Conservation (phyloP, 2,797 vertebrate species). For the Catamblyrhynchus diadema region DNA sequence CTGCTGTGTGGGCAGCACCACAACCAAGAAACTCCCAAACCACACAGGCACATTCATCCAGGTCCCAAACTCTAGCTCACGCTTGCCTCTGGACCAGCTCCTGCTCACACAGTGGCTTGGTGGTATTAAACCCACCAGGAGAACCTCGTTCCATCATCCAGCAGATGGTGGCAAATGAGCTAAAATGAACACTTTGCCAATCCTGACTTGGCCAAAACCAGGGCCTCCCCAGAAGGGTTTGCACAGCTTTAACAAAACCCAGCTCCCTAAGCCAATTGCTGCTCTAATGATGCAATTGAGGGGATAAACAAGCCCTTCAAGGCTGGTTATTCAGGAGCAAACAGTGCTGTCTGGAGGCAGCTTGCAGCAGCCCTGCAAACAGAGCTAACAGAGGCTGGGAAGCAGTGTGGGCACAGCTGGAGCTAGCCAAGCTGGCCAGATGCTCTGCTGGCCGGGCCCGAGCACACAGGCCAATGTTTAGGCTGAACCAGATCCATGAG, state of each 20-base stretch:
- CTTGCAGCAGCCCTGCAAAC: not conserved
- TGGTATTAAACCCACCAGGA: not conserved
- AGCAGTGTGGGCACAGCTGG: not conserved
- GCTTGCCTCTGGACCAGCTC: not conserved
- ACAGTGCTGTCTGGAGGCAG: conserved; percentile 14
- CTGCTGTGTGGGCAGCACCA: not conserved
- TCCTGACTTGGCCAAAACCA: conserved; percentile 11
- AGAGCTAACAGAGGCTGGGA: not conserved
- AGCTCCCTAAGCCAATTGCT: conserved; percentile 26
- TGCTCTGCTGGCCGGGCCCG: not conserved
- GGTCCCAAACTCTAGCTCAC: not conserved
- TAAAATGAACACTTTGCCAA: conserved; percentile 2
- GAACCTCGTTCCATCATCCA: not conserved
- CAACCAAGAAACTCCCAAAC: not conserved
- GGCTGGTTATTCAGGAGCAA: conserved; percentile 27
- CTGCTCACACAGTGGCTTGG: fast-evolving
- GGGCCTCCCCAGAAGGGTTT: conserved; percentile 13
- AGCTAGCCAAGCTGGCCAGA: not conserved
- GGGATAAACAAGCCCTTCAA: conserved; percentile 49
- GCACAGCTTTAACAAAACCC: conserved; percentile 22
- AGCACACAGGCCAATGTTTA: not conserved
- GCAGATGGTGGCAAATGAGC: not conserved
- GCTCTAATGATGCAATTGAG: conserved; percentile 38
- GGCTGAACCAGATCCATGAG: not conserved
- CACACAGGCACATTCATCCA: not conserved